phyloP scores from a whole-genome alignment of 2,888 invertebrate species.

The Fissipunctia ypsillon region DNA sequence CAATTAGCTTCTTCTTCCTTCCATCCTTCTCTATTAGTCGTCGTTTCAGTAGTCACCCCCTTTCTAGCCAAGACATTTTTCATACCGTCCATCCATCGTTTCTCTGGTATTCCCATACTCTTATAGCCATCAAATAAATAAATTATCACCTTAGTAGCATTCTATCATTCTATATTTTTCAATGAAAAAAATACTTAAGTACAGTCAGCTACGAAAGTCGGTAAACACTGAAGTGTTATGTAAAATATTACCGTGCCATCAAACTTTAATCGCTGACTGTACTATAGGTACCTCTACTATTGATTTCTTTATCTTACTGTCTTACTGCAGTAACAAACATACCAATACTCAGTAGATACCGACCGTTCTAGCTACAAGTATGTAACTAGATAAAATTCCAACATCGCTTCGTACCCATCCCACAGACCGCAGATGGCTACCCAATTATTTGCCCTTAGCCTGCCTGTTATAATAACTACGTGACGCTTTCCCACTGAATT shows the following conservation, averaged over 20 bases:
- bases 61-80: background rate
- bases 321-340: constrained; percentile 6
- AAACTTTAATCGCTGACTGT: background rate
- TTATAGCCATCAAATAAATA: no score
- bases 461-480: constrained; percentile 29
- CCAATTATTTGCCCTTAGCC: constrained; percentile 33
- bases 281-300: background rate
- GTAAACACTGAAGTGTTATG: no score
- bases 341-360: background rate
- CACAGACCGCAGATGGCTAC: constrained; percentile 18
- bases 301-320: background rate
- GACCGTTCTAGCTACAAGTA: background rate
- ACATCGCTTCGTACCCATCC: background rate
- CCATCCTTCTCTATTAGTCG: background rate
- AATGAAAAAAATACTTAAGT: background rate
- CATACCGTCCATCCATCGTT: background rate
- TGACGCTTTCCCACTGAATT: constrained; percentile 23
- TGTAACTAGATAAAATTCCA: background rate
- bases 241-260: background rate
- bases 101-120: background rate
- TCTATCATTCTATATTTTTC: no score
- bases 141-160: no score
- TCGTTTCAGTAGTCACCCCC: no score
- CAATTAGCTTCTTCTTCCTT: no score
- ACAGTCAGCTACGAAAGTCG: background rate